Base-by-base conservation (phyloP, 1,140 invertebrate genomes). In the Drosophila mayri region DNA sequence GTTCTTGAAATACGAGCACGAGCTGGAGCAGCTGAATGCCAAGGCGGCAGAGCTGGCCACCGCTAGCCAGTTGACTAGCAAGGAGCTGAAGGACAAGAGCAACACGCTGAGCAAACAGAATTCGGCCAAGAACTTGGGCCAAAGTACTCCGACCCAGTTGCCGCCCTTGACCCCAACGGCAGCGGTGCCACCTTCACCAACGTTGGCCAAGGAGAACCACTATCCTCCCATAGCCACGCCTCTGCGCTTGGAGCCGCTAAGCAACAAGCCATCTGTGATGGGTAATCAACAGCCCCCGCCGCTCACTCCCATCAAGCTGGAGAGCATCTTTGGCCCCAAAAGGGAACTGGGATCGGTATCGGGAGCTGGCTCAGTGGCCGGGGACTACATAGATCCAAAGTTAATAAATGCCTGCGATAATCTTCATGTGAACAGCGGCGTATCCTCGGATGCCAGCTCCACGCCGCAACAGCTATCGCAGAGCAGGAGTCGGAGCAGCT, bases 361-460 rank as follows among this genome's bases (percentile, higher is more conserved):
- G 0, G 54, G 41, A 18, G 22, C 37, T n/a, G 30, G 28, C 1
- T 30, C 35, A 22, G 55, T 54, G 61, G 65, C 10, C 9, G 74
- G 54, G 25, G 87, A 92, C 3, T 92, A 72, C 46, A 93, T 92
- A 32, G 92, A 93, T 60, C 91, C 92, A 3, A 92, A 92, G 54
- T 57, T 93, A 14, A 93, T 93, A 32, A 93, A 93, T 58, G 73
- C 76, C 41, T 93, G 88, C 76, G 92, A 93, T 76, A 93, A 93
- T 81, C 72, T 93, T 14, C 71, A 91, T 41, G 64, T 93, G 10
- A 77, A 63, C 28, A 77, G 76, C 44, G 73, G 55, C 5, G 11
- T 59, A 22, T 62, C 82, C 28, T 82, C 90, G 9, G 79, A 81
- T 28, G 73, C 80, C 38, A 79, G 60, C 25, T 71, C 79, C 16